Base-by-base conservation (phyloP, 2,888 invertebrate genomes). In the Caenorhabditis zanzibari region DNA sequence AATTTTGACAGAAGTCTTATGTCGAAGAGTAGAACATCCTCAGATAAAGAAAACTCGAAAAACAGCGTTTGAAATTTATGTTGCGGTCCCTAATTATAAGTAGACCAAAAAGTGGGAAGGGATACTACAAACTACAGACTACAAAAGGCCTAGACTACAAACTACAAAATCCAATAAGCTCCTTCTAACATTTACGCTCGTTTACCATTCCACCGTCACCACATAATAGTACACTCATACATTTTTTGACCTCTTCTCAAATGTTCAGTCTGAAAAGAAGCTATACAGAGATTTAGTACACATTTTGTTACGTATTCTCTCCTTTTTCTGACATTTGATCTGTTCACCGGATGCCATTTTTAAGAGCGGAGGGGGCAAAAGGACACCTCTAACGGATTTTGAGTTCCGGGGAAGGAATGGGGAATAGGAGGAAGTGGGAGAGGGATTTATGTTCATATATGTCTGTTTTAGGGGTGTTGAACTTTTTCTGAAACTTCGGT, bases 341-440 rank as follows among this genome's bases (percentile, higher is more conserved):
- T 74, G 74, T 74, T 74, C 74, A 74, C 64, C 64, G 74, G 74
- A 74, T 63, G 32, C 74, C 56, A n/a, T 41, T 35, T 4, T 32
- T n/a, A n/a, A n/a, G n/a, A 32, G 32, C 14, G 28, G 14, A 35
- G n/a, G n/a, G n/a, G n/a, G 49, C 26, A 61, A 73, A 73, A 71
- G 71, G 58, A 71, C 71, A 71, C 71, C 58, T 32, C 44, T n/a
- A 28, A 14, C 38, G 10, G 6, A 19, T 9, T 22, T 7, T 41
- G 54, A 24, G 49, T 69, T 69, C 69, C 56, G 22, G 54, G 41
- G 12, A 38, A 56, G n/a, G n/a, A 56, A 26, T 24, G 56, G 10
- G 22, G 24, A 19, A 44, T 44, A 3, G 12, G 44, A 44, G 44
- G 12, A 16, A 44, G 12, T 5, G 52, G 52, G 22, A 32, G n/a